Conservation (phyloP, 1,140 invertebrate genomes). For the Lepidurus packardi region DNA sequence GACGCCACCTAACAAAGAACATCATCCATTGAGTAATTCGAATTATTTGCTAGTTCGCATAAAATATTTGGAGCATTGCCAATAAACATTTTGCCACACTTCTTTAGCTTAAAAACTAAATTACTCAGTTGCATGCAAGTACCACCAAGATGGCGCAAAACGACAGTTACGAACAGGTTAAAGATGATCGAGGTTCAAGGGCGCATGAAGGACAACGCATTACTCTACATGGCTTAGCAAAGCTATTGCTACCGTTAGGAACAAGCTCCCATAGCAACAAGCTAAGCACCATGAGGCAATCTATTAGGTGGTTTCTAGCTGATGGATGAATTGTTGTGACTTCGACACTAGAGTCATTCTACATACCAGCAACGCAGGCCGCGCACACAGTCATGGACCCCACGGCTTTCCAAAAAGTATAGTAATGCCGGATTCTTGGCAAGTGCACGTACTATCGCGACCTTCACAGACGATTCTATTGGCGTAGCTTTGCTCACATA, state of each 20-base stretch:
- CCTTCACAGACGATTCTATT: not conserved
- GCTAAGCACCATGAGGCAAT: no score
- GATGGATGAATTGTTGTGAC: not conserved
- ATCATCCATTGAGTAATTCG: not conserved
- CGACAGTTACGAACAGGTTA: no score
- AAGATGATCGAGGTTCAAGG: no score
- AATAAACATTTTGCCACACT: no score
- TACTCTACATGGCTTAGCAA: not conserved
- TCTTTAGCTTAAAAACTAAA: no score
- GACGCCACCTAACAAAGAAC: not conserved
- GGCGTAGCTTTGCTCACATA: constrained; percentile 15
- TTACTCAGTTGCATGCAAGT: no score
- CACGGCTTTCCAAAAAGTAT: constrained; percentile 1
- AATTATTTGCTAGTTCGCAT: not conserved
- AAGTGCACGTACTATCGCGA: not conserved
- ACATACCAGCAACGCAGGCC: constrained; percentile 23
- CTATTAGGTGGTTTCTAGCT: not conserved
- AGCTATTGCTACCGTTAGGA: not conserved
- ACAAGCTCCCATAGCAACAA: not conserved
- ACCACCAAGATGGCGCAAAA: no score
- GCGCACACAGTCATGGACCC: not conserved
- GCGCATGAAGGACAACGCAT: no score
- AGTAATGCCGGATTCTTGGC: not conserved
- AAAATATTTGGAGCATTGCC: no score
- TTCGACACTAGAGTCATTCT: not conserved